phyloP scores from a whole-genome alignment of 1,140 invertebrate genomes.

The Euglossa dilemma region DNA sequence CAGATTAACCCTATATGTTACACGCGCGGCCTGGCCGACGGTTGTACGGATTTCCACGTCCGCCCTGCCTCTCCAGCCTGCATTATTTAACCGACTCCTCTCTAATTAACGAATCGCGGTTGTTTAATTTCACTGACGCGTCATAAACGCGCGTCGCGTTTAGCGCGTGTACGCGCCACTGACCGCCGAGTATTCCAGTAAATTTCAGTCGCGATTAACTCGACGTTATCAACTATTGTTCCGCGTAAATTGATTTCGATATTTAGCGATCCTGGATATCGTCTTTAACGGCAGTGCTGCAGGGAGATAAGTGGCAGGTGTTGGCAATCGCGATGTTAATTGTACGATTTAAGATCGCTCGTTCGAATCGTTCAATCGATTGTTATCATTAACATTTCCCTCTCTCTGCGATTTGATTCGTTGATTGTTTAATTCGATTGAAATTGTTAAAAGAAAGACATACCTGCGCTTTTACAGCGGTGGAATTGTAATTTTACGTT shows the following conservation, averaged over 20 bases:
- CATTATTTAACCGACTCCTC: constrained; percentile 59
- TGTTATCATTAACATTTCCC: background rate
- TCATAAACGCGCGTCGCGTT: constrained; percentile 37
- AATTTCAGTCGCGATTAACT: constrained; percentile 41
- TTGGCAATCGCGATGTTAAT: background rate
- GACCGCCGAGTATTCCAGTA: background rate
- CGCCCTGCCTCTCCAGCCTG: constrained; percentile 2
- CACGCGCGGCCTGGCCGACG: background rate
- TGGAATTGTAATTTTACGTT: too few relatives aligned
- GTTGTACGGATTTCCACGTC: constrained; percentile 42
- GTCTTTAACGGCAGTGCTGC: background rate
- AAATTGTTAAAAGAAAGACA: background rate
- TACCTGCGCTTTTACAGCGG: too few relatives aligned
- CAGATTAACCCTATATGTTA: constrained; percentile 27
- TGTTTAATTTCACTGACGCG: constrained; percentile 52
- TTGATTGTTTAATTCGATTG: background rate
- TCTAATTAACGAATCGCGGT: constrained; percentile 59
- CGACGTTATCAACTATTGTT: constrained; percentile 41
- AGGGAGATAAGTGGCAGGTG: background rate
- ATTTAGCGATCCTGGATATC: constrained; percentile 9
- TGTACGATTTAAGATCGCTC: background rate
- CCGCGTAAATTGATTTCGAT: constrained; percentile 48
- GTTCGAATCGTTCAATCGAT: background rate
- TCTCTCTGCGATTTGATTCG: too few relatives aligned
- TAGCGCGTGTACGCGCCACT: background rate